These are phyloP conservation scores for Tinea semifulvella DNA, from an alignment of 2,888 invertebrate genomes.

Conservation along the genomic window DNA sequence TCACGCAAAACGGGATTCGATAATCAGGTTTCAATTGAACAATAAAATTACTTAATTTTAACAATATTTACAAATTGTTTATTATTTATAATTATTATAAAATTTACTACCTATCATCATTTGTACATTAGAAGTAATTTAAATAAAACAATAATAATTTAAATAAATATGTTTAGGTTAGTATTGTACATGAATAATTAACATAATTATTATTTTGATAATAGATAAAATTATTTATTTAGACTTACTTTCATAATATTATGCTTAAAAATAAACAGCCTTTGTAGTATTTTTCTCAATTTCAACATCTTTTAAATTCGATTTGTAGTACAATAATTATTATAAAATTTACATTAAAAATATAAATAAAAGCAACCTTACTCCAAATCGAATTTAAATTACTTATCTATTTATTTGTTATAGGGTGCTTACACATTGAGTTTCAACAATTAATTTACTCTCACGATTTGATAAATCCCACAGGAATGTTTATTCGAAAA, in stretches of 20 bases:
- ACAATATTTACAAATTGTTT: constrained; percentile 9
- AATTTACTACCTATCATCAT: background rate
- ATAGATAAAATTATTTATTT: background rate
- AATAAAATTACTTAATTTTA: constrained; percentile 9
- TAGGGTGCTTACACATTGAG: too few relatives aligned
- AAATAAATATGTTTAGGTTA: constrained; percentile 1
- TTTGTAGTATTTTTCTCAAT: constrained; percentile 4
- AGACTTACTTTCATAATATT: constrained; percentile 5
- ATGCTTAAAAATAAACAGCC: constrained; percentile 14
- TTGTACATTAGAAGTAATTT: constrained; percentile 1
- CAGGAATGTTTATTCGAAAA: too few relatives aligned
- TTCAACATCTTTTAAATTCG: constrained; percentile 7
- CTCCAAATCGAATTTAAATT: constrained; percentile 6
- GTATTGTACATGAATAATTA: background rate
- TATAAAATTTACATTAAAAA: background rate
- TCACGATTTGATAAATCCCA: too few relatives aligned
- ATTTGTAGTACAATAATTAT: constrained; percentile 10
- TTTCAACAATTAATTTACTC: too few relatives aligned
- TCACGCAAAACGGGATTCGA: constrained; percentile 8
- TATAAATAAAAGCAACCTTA: background rate
- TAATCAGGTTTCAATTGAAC: constrained; percentile 2
- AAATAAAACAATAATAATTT: background rate
- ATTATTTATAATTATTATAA: constrained; percentile 1
- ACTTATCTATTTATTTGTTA: too few relatives aligned
- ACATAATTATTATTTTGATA: constrained; percentile 1